Base-by-base conservation (phyloP, 1,140 invertebrate species). In the Macrotrachela quadricornifera region DNA sequence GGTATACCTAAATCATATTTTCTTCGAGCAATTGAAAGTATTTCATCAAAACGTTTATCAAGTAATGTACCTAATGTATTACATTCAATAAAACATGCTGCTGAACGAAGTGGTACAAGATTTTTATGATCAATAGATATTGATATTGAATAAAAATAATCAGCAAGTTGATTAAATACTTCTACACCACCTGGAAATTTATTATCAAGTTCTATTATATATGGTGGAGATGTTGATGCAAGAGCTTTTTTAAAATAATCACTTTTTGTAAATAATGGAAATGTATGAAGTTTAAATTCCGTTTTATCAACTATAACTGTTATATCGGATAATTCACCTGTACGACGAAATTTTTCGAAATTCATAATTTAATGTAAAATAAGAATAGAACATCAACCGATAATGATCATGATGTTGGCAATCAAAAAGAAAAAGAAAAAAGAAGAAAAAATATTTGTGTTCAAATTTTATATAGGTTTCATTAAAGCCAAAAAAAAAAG, bases 201-300 rank as follows among this genome's bases (percentile, higher is more conserved):
- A 46, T 55, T 55, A 16, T 55, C 45, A 15, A 55, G 16, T 16
- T n/a, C 49, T 8, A 55, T 47, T 15, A 38, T 30, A 36, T 36
- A 8, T 14, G 11, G 44, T 50, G 42, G 11, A 10, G 46, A 44
- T 15, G 42, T 15, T 12, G 46, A 30, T 36, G 14, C 39, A 13
- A 36, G 21, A 37, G 44, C 44, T 50, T 49, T 55, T 47, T 55
- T 55, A 36, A 55, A 55, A 50, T 46, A 55, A 42, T 55, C 48
- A 46, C 48, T 45, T 10, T 46, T 46, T n/a, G 50, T 46, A 49
- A 50, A 55, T 15, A 55, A 41, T 18, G 54, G 54, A 50, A 55
- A 55, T 55, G 46, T 50, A 21, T 55, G 54, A 30, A 55, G 50
- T 50, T 55, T 46, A 51, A 55, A 55, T 50, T 55, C 49, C 18